Evolutionary conservation across 2,888 invertebrate genomes (phyloP), one percentile per base, ranked within the genome.

Genomic region (Apamea anceps): DNA sequence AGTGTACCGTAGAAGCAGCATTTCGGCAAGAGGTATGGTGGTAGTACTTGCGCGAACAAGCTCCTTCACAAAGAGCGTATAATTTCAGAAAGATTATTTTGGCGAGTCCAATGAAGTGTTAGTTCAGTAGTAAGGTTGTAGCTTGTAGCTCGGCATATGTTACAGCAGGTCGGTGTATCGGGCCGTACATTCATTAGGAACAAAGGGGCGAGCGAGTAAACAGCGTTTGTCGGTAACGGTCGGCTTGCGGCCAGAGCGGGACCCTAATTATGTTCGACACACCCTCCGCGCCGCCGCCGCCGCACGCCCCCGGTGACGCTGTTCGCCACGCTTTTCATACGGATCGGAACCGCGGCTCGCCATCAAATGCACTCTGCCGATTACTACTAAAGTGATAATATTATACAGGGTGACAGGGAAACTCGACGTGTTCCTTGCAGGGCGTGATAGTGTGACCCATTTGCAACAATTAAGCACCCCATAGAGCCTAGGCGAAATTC

Each of bases 231-330:
- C 65, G 71, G 70, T 60, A 66, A 62, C 60, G 77, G 57, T 32
- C 65, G 67, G 83, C 68, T 73, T 60, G 83, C 65, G 73, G 78
- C 60, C 54, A 57, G n/a, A 37, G 67, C 63, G 70, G 62, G 37
- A 21, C 51, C 70, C 82, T 82, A 66, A 65, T 81, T 82, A 75
- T 82, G 82, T 82, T 82, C 70, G 60, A 82, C 65, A 51, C 48
- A 15, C 25, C 15, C n/a, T n/a, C 63, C 45, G 25, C 28, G 51
- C 45, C 32, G 6, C 67, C 28, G 51, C 45, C 32, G 6, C 67
- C 25, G 0, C 63, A 4, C 32, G 1, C 21, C 8, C 32, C 75
- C 42, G 72, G 42, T n/a, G 32, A 15, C 18, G 8, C 32, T 54
- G 25, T n/a, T 21, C 5, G 1, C 45, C 45, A 48, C 18, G 12